Evolutionary conservation across 1,140 invertebrate species (phyloP), one percentile per base, ranked within the genome.

Genomic region (Mya arenaria): DNA sequence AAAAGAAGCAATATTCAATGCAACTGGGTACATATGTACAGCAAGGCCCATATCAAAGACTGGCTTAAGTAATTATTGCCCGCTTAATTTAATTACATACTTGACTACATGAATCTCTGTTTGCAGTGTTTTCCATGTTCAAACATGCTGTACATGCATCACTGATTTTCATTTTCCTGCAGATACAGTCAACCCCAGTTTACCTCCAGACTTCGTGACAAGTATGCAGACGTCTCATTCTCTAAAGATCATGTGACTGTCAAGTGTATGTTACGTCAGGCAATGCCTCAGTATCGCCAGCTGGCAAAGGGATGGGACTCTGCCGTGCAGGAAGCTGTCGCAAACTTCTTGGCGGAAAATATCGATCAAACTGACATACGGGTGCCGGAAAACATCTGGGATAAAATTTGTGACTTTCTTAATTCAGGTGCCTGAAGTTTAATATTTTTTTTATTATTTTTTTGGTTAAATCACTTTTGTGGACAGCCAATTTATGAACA

Each of bases 361-460:
- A 80, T 80, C 36, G 77, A 80, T 39, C 77, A 80, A 32, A 32
- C 66, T 0, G 77, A 80, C 25, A 23, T 80, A 25, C 63, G 63
- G 15, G 52, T 80, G n/a, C 77, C 77, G 28, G 65, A 80, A 32
- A 41, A 55, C 3, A 41, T 80, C 17, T 80, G 77, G 77, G 77
- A 80, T 62, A 80, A 80, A 62, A 25, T 80, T 15, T 55, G 36
- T 15, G 77, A 80, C 23, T 80, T 66, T 55, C 28, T 80, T 10
- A 80, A 69, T 71, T 78, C 75, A 68, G 63, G 75, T 78, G 52
- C n/a, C n/a, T n/a, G n/a, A n/a, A n/a, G n/a, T n/a, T n/a, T n/a
- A n/a, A n/a, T n/a, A n/a, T n/a, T n/a, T n/a, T n/a, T n/a, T n/a
- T n/a, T n/a, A n/a, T n/a, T n/a, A n/a, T n/a, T n/a, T n/a, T n/a